Percentiles rank a stretch among this genome's conserved stretches.
Evolutionary conservation across 2,113 vertebrate genomes (phyloP).

Genomic region (Pachycephala philippinensis): DNA sequence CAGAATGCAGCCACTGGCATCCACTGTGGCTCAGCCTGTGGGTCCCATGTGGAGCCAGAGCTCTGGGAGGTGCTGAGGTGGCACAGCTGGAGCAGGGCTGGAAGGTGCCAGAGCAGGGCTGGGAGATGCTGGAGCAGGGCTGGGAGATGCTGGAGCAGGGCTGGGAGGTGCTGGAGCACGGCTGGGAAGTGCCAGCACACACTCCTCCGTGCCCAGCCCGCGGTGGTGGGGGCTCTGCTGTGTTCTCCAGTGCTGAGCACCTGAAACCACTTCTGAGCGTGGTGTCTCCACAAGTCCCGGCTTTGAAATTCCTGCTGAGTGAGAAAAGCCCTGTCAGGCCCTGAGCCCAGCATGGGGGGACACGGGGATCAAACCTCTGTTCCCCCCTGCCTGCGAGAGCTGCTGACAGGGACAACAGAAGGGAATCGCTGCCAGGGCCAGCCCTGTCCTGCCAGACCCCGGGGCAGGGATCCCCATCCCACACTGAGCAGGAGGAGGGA

Average conservation of each 20-base stretch:
- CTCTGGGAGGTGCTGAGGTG: background rate
- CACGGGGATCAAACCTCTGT: background rate
- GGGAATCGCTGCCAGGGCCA: background rate
- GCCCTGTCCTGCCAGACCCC: background rate
- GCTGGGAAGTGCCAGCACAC: background rate
- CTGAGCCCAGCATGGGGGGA: fast-evolving
- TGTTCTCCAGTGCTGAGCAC: background rate
- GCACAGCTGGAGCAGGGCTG: too few relatives aligned
- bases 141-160: background rate
- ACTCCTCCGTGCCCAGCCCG: fast-evolving
- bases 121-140: too few relatives aligned
- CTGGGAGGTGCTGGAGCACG: background rate
- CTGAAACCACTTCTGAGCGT: background rate
- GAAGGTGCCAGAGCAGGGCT: too few relatives aligned
- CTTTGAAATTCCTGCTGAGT: background rate
- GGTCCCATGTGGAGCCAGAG: background rate
- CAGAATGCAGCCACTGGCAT: fast-evolving
- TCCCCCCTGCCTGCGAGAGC: background rate
- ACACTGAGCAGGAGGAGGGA: background rate
- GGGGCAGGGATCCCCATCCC: background rate
- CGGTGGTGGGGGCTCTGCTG: background rate
- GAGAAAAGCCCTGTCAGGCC: background rate
- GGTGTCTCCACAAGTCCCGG: fast-evolving
- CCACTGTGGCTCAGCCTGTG: fast-evolving
- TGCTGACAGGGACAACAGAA: background rate